Base-by-base conservation (phyloP, 1,140 invertebrate species). In the Procambarus virginalis region DNA sequence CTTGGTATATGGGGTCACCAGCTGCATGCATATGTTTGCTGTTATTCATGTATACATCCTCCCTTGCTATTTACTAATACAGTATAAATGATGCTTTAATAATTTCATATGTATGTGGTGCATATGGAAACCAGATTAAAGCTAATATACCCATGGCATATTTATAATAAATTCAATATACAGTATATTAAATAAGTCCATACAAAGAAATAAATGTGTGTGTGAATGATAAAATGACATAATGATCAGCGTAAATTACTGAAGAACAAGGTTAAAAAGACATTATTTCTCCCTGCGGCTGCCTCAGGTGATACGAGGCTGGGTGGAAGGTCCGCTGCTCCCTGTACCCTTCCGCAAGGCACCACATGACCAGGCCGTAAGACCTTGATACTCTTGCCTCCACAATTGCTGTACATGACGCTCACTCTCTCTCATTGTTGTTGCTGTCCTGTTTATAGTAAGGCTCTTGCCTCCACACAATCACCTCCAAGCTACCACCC, bases 241-340 rank as follows among this genome's bases (percentile, higher is more conserved):
- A 64, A 14, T 64, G 60, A 20, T 20, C 14, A 20, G 4, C 3
- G 4, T 64, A 64, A 64, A 64, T 64, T 20, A 20, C 17, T 2
- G 4, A 20, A 17, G 20, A 20, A 34, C 5, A 3, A 34, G 5
- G n/a, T 34, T 5, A 73, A 2, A 73, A 34, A 73, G 68, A 73
- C n/a, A 34, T 73, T 73, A 10, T 73, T 73, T 73, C n/a, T 73
- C 68, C 68, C 68, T 73, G 68, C 34, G 68, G 22, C 68, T 73
- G n/a, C 80, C 60, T n/a, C 58, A 89, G 88, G 88, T 89, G 88
- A 82, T 89, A 46, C 79, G n/a, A 10, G 88, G 88, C n/a, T 6
- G 10, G 3, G n/a, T 84, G 88, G 87, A 89, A 14, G 87, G 81
- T 12, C 88, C 88, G 34, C 88, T 89, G 49, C 81, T 89, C 55